Evolutionary conservation across 2,888 invertebrate species (phyloP).

Genomic region (Reticulitermes lucifugus): DNA sequence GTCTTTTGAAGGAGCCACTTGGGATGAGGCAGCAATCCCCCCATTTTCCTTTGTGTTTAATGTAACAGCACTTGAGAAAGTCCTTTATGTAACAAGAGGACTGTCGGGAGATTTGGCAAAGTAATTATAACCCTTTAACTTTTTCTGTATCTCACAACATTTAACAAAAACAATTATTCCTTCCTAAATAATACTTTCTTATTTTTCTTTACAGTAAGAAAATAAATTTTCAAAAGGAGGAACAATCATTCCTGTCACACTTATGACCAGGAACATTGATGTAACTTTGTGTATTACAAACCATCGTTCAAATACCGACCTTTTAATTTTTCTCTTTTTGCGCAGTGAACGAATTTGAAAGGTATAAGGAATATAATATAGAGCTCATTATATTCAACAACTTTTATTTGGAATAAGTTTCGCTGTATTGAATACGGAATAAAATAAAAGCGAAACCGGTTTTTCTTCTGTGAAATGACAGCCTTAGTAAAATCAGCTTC

Average conservation of each 20-base stretch:
- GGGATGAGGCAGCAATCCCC: background rate
- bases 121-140: conserved; percentile 48
- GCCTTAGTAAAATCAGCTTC: no score
- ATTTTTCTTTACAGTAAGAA: conserved; percentile 17
- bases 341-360: no score
- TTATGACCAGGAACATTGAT: background rate
- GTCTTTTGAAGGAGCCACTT: conserved; percentile 15
- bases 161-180: conserved; percentile 49
- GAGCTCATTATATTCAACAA: no score
- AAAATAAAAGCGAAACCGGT: no score
- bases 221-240: background rate
- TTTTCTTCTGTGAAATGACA: no score
- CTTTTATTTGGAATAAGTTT: no score
- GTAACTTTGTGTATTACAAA: background rate
- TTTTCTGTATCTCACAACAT: conserved; percentile 26
- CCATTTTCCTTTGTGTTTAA: conserved; percentile 25
- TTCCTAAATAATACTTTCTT: conserved; percentile 44
- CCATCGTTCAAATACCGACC: no score
- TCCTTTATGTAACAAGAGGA: background rate
- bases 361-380: no score
- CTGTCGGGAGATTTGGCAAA: conserved; percentile 42
- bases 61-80: conserved; percentile 10
- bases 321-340: no score
- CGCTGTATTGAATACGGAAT: no score
- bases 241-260: background rate